phyloP scores from a whole-genome alignment of 2,888 invertebrate species.

The Nymphalis polychloros region DNA sequence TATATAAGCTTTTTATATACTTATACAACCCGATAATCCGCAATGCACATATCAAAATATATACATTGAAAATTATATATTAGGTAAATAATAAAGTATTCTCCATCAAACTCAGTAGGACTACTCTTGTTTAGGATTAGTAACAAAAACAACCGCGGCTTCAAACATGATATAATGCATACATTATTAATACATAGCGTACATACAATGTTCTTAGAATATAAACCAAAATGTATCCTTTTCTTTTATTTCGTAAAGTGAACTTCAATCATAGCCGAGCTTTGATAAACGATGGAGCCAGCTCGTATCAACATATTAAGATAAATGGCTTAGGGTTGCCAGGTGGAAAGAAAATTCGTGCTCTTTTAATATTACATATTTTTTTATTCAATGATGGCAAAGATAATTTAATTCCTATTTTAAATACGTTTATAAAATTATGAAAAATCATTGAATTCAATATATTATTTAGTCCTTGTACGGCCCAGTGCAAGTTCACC shows the following conservation, averaged over 20 bases:
- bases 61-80: too few relatives aligned
- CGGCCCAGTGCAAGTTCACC: too few relatives aligned
- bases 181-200: neutral
- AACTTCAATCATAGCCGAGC: constrained; percentile 7
- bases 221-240: constrained; percentile 1
- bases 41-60: too few relatives aligned
- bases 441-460: too few relatives aligned
- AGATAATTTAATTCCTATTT: neutral
- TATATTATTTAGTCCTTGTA: too few relatives aligned
- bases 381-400: neutral
- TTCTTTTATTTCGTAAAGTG: constrained; percentile 8
- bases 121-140: too few relatives aligned
- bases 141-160: neutral
- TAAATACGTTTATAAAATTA: too few relatives aligned
- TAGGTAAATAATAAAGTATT: neutral
- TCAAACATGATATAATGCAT: neutral
- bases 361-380: neutral
- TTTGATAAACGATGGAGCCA: constrained; percentile 10
- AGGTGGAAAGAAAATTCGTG: neutral
- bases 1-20: too few relatives aligned
- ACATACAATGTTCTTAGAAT: neutral
- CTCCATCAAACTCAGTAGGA: too few relatives aligned
- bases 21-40: too few relatives aligned
- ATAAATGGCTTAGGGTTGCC: constrained; percentile 7
- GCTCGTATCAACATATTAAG: constrained; percentile 8